Base-by-base conservation (phyloP, 2,888 invertebrate species). In the Ptilodon capucinus region DNA sequence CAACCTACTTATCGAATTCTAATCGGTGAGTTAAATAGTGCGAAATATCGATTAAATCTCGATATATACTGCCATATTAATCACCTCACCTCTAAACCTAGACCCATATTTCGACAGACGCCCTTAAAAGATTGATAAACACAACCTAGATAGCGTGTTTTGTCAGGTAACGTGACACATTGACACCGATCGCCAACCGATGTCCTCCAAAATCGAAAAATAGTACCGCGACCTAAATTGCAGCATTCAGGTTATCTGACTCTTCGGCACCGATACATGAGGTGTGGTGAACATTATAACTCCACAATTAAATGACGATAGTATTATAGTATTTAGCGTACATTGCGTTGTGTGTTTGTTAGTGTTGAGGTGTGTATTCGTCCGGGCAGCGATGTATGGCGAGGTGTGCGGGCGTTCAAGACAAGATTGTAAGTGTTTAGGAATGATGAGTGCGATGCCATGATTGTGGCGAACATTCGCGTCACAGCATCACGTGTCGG, bases 401-500 rank as follows among this genome's bases (percentile, higher is more conserved):
- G 60, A 56, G 50, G 44, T 43, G 47, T 57, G 56, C 63, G 64
- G 66, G 63, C 64, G 64, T 64, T 60, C 68, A 51, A 54, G 61
- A 76, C 76, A 79, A 79, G 72, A 77, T 75, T 77, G 79, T 79
- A 68, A 68, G 70, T 62, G 58, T 19, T 36, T 19, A 6, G 58
- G 64, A 69, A 77, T 75, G 76, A 71, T 73, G 76, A 69, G 51
- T 54, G 54, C 14, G 44, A 66, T 64, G 72, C 72, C 72, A 71
- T 73, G 70, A 78, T 75, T 68, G 74, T 71, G 52, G 62, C 61
- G 62, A 70, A 56, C 65, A 67, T 68, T 70, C 68, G 73, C 86
- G 84, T 84, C 85, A 86, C 73, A 70, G 68, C 56, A 74, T 90
- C 90, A 90, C 89, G 87, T 86, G 87, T 72, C 72, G 64, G 64